Evolutionary conservation across 2,888 invertebrate species (phyloP).

Genomic region (Drosophila anomelani): DNA sequence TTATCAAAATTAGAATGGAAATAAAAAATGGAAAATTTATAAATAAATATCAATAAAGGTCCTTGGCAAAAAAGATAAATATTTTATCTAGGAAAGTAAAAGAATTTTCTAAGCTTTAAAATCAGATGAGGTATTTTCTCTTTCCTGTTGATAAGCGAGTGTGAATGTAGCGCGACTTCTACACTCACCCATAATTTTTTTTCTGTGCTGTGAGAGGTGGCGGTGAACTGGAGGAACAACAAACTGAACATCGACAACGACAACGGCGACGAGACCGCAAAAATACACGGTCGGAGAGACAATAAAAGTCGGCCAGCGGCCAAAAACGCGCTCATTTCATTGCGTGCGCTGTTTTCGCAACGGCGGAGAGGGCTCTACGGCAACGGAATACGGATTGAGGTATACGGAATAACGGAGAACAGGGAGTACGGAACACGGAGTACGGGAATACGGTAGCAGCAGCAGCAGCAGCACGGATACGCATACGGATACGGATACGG

Average conservation of each 20-base stretch:
- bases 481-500: conserved; percentile 16
- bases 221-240: conserved; percentile 31
- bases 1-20: not conserved
- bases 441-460: conserved; percentile 1
- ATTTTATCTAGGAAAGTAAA: not conserved
- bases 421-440: not conserved
- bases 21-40: too few relatives aligned
- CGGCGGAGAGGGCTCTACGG: conserved; percentile 40
- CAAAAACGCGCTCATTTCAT: conserved; percentile 76
- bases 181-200: conserved; percentile 1
- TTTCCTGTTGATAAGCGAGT: not conserved
- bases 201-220: conserved; percentile 23
- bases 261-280: conserved; percentile 25
- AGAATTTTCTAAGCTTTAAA: too few relatives aligned
- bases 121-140: too few relatives aligned
- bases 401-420: conserved; percentile 1
- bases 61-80: not conserved
- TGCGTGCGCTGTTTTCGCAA: conserved; percentile 70
- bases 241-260: conserved; percentile 46
- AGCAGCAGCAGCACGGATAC: conserved; percentile 13
- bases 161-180: not conserved
- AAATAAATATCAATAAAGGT: not conserved
- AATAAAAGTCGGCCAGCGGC: conserved; percentile 76
- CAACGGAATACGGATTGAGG: conserved; percentile 28
- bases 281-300: conserved; percentile 46